Base-by-base conservation (phyloP, 1,140 invertebrate species). In the Camponotus pennsylvanicus region DNA sequence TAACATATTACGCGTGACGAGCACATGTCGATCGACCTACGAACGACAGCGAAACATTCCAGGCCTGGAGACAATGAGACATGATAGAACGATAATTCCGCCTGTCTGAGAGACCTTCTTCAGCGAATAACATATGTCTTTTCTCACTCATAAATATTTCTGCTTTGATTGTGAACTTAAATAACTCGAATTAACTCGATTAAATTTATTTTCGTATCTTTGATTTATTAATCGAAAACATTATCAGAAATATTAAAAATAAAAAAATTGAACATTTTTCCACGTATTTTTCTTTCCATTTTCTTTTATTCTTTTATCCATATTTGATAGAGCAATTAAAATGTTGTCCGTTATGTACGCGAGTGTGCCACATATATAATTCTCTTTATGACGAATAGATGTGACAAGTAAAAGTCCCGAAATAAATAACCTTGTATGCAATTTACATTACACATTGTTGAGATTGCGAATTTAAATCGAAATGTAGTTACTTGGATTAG, bases 1-100 rank as follows among this genome's bases (percentile, higher is more conserved):
- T 52, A 87, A 89, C 78, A 75, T 70, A 79, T 90, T 87, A 84
- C 80, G 78, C 73, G 73, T 89, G 88, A 89, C 85, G 63, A 89
- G 64, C 85, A 86, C 85, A 87, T 78, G 77, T 79, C 27, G 55
- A 86, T 89, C 77, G 88, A 86, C 70, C 84, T 78, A 73, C 84
- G 87, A 89, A 86, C 88, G 84, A 66, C 77, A 73, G 66, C 57
- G 88, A 69, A 75, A 82, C 52, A 40, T 49, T 73, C 45, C 52
- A 70, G 15, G 5, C 69, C 13, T 27, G 55, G 79, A 83, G 69
- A 83, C 79, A 83, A 83, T 83, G 77, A 80, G 64, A 21, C n/a
- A 32, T 40, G 34, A 79, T 37, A 69, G 45, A 69, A 55, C 45
- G 7, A 69, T 55, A 40, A 61, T 75, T 83, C n/a, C 52, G 37